These are phyloP conservation scores for Charaxes varanes DNA, from an alignment of 1,140 invertebrate species.

Conservation along the genomic window DNA sequence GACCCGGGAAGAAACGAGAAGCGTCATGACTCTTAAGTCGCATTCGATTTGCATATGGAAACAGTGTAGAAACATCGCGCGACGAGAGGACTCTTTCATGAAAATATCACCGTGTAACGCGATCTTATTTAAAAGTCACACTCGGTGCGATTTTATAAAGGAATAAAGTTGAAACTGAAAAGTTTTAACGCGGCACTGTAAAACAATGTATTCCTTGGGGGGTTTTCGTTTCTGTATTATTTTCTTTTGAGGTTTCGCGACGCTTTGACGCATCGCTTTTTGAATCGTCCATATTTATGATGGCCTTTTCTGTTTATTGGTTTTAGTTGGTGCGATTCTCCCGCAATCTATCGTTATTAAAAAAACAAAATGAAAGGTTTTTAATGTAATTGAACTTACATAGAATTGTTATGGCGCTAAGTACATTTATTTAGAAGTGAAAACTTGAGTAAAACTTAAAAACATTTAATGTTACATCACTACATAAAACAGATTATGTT, in stretches of 20 bases:
- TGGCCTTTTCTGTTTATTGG: slow-evolving; percentile 1
- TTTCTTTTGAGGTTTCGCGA: slow-evolving; percentile 8
- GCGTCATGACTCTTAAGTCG: slow-evolving; percentile 10
- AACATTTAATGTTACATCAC: no score
- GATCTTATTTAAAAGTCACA: slow-evolving; percentile 50
- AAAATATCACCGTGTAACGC: slow-evolving; percentile 38
- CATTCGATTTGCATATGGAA: slow-evolving; percentile 48
- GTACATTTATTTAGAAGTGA: no score
- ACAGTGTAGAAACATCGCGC: slow-evolving; percentile 20
- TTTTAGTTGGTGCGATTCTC: not conserved
- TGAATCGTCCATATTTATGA: slow-evolving; percentile 5
- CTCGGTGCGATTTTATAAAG: slow-evolving; percentile 42
- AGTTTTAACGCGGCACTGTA: slow-evolving; percentile 21
- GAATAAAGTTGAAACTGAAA: slow-evolving; percentile 32
- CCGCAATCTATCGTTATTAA: no score
- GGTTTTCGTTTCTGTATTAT: slow-evolving; percentile 4
- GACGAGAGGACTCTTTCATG: slow-evolving; percentile 34
- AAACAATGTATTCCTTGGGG: slow-evolving; percentile 9
- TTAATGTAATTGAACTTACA: no score
- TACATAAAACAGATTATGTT: no score
- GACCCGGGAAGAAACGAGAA: slow-evolving; percentile 1
- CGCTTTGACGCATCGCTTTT: slow-evolving; percentile 9
- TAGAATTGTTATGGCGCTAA: no score
- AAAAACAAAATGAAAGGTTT: no score
- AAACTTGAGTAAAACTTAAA: no score